These are phyloP conservation scores for Sminthurinus aureus DNA, from an alignment of 2,888 invertebrate species.

Conservation along the genomic window DNA sequence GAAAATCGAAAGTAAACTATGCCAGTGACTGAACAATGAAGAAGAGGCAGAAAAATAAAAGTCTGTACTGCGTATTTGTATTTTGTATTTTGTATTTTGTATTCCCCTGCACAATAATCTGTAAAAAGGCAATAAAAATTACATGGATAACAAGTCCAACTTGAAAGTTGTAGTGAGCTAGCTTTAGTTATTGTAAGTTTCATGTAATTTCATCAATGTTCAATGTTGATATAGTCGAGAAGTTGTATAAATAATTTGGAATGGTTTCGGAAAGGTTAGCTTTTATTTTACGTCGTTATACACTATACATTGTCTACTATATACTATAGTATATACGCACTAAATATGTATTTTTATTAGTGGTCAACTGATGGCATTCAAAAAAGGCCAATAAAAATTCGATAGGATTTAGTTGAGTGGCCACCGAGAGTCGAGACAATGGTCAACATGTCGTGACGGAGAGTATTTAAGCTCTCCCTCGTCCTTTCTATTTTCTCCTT, in stretches of 20 bases:
- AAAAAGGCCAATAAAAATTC: conserved; percentile 6
- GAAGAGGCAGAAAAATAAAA: no score
- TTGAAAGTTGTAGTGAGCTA: background rate
- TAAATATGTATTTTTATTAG: background rate
- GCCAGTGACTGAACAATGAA: background rate
- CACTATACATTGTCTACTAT: background rate
- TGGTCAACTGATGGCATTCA: background rate
- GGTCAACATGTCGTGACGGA: conserved; percentile 5
- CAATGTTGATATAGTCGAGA: background rate
- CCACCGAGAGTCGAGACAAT: background rate
- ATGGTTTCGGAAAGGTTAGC: background rate
- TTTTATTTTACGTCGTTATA: no score
- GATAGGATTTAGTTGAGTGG: conserved; percentile 18
- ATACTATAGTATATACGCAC: background rate
- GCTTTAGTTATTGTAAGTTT: background rate
- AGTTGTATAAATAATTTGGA: background rate
- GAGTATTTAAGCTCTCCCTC: conserved; percentile 21
- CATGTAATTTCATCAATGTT: background rate
- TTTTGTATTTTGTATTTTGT: no score
- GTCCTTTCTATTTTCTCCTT: conserved; percentile 4
- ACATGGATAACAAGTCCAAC: no score
- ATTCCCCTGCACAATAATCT: no score
- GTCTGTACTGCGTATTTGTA: no score
- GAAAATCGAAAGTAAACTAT: background rate
- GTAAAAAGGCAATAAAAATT: no score